A percentile compares a stretch with the other conserved stretches of the same genome.
Conservation (phyloP, 2,113 vertebrate species). For the Chrysochloris asiatica region DNA sequence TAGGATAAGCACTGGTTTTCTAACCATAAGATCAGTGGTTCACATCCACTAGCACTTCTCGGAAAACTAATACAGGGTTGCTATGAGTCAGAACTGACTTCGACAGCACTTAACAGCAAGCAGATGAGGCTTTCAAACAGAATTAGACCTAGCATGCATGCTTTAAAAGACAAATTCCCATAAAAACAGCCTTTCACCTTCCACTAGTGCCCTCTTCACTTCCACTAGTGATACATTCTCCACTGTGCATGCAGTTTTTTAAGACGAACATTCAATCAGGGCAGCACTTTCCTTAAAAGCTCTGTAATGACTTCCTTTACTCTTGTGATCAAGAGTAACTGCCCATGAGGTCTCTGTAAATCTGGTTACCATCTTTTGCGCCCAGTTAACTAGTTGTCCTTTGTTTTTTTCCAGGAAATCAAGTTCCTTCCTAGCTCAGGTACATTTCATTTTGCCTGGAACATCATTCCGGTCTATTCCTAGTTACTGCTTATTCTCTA, state of each 20-base stretch:
- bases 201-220: background rate
- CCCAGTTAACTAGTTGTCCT: background rate
- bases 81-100: no score
- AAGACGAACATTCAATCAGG: constrained; percentile 11
- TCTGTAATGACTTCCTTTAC: background rate
- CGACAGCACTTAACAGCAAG: no score
- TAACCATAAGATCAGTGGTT: no score
- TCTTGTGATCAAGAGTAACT: background rate
- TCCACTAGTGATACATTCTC: background rate
- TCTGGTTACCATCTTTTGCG: background rate
- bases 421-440: background rate
- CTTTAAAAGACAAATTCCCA: background rate
- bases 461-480: background rate
- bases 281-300: background rate
- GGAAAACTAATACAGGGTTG: no score
- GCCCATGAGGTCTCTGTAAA: background rate
- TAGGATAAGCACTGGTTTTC: no score
- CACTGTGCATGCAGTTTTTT: background rate
- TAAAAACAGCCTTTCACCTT: background rate
- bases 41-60: no score
- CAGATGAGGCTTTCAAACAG: background rate
- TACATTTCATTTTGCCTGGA: background rate
- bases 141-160: background rate
- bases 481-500: background rate
- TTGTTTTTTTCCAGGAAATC: background rate